Evolutionary conservation across 2,113 vertebrate genomes (phyloP), one percentile per base, ranked within the genome.

Genomic region (Podarcis cretensis): DNA sequence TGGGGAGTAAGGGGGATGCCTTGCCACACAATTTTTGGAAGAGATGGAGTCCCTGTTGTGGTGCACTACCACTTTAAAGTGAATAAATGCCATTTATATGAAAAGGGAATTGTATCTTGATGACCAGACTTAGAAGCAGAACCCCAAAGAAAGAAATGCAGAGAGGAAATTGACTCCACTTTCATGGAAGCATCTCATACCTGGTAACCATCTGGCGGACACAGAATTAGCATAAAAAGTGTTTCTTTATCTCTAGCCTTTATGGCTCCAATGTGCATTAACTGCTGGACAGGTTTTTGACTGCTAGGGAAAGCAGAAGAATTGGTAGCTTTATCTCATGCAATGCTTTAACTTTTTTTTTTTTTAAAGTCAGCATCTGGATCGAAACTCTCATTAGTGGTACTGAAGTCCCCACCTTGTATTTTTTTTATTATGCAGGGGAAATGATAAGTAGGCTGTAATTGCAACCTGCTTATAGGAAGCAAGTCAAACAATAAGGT

Each of bases 371-470:
- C 30, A 84, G 74, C 12, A 79, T 66, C 78, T 91, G 13, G 13
- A 88, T 79, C 66, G 81, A 87, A 91, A 81, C 1, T 73, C 69
- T 90, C 66, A 89, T 92, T 89, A 89, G 83, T 16, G 57, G 16
- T n/a, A 57, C 87, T 93, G 90, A 57, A 84, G 84, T 79, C 77
- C 83, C 4, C 0, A 0, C 16, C 89, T 20, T 86, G 13, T 82
- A 48, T 82, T 90, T 74, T 54, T 48, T 93, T 37, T 81, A 8
- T 86, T 84, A 7, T 85, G 23, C 30, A 63, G 21, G 63, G 82
- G 79, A 92, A 92, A 86, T 92, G 37, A 90, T 89, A 89, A n/a
- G 68, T 90, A 77, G 71, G n/a, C 81, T 91, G 27, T 85, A 95
- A 93, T 85, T 91, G 32, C 81, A 91, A 87, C 14, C 81, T 83